phyloP scores from a whole-genome alignment of 37 sponge, comb jelly and placozoan species.

The Agelas oroides region DNA sequence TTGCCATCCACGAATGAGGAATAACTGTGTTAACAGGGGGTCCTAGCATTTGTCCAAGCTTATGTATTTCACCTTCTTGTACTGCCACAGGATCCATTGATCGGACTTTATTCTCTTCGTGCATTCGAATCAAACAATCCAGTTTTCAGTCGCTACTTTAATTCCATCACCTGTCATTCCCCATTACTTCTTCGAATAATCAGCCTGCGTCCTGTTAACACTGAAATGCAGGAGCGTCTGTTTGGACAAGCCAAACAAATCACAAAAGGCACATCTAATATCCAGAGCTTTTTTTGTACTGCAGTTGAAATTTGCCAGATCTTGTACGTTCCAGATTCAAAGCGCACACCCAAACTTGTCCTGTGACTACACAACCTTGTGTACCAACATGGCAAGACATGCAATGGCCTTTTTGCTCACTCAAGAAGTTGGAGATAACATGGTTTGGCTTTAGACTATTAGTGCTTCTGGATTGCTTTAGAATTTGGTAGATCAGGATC shows the following conservation, averaged over 20 bases:
- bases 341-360: background rate
- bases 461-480: background rate
- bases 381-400: slow-evolving; percentile 17
- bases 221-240: slow-evolving; percentile 31
- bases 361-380: slow-evolving; percentile 18
- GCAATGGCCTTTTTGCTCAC: background rate
- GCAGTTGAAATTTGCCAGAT: slow-evolving; percentile 9
- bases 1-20: slow-evolving; percentile 3
- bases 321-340: slow-evolving; percentile 6
- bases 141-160: slow-evolving; percentile 32
- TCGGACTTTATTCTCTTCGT: too few species aligned
- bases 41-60: background rate
- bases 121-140: too few species aligned
- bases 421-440: background rate
- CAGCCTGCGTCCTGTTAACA: background rate
- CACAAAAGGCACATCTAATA: slow-evolving; percentile 24
- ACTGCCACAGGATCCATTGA: too few species aligned
- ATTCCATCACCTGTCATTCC: slow-evolving; percentile 13
- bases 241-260: slow-evolving; percentile 28
- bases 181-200: slow-evolving; percentile 11
- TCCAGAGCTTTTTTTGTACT: slow-evolving; percentile 9
- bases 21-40: background rate
- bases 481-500: background rate
- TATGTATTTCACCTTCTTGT: background rate
- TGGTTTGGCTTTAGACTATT: too few species aligned